Conservation (phyloP, 2,797 vertebrate species). For the Rhabdophis nuchalis region DNA sequence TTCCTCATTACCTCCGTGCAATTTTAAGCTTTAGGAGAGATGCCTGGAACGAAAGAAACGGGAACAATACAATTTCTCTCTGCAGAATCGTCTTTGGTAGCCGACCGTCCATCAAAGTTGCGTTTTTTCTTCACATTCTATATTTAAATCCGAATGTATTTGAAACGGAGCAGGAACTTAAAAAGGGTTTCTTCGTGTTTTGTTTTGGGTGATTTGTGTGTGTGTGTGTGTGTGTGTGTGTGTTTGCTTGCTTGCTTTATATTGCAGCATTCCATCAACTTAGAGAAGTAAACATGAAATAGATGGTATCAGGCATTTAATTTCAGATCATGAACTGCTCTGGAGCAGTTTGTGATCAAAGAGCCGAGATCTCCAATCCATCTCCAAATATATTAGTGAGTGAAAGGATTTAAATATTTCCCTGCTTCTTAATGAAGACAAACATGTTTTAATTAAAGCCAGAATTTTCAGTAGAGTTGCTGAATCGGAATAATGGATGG, state of each 20-base stretch:
- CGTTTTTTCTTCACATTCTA: neutral
- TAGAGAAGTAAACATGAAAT: too few relatives aligned
- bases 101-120: neutral
- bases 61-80: neutral
- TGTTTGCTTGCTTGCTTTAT: neutral
- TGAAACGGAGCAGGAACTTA: too few relatives aligned
- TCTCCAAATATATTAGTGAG: neutral
- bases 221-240: neutral
- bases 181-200: neutral
- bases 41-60: neutral
- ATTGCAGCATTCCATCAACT: neutral
- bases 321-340: neutral
- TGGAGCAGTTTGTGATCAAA: neutral
- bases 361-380: neutral
- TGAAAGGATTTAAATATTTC: neutral
- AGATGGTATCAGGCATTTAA: neutral
- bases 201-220: neutral
- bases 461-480: neutral
- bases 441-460: neutral
- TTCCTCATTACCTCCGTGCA: neutral
- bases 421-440: neutral
- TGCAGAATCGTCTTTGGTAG: neutral
- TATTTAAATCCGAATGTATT: neutral
- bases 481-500: neutral
- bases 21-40: neutral